A percentile compares a stretch with the other conserved stretches of the same genome.
These are phyloP conservation scores for Drosophila bunnanda DNA, from an alignment of 2,888 invertebrate genomes.

Conservation along the genomic window DNA sequence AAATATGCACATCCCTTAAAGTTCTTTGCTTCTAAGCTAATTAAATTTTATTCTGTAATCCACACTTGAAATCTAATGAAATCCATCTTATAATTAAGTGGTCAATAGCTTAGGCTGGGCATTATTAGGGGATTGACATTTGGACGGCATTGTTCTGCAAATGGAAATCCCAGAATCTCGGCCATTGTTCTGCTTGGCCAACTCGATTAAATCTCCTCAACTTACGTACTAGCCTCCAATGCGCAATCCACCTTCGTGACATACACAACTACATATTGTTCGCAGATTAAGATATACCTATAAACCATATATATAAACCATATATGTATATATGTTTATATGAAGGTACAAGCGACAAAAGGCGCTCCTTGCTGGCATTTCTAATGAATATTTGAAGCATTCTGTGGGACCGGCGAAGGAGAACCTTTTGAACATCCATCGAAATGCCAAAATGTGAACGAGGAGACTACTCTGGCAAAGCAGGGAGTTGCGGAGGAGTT, in stretches of 20 bases:
- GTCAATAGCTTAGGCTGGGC: not conserved
- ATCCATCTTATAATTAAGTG: not conserved
- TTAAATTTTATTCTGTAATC: not conserved
- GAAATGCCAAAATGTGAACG: slow-evolving; percentile 32
- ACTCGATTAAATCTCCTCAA: not conserved
- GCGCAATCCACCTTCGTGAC: not conserved
- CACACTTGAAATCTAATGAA: not conserved
- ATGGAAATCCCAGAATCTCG: slow-evolving; percentile 3
- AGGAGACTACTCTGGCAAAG: not conserved
- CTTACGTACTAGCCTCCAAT: not conserved
- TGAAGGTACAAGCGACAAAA: slow-evolving; percentile 1
- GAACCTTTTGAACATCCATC: slow-evolving; percentile 53
- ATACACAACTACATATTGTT: not conserved
- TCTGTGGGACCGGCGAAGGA: slow-evolving; percentile 12
- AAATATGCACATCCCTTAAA: not conserved
- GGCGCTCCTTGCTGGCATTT: slow-evolving; percentile 41
- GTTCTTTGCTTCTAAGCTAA: not conserved
- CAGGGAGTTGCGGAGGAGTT: not conserved
- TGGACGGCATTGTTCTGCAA: slow-evolving; percentile 2
- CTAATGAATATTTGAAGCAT: slow-evolving; percentile 59
- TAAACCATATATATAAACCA: slow-evolving; percentile 1
- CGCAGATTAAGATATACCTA: slow-evolving; percentile 4
- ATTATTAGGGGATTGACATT: slow-evolving; percentile 7
- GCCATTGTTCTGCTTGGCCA: slow-evolving; percentile 5
- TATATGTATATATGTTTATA: not conserved